Evolutionary conservation across 2,113 vertebrate species (phyloP).

Genomic region (Conger conger): DNA sequence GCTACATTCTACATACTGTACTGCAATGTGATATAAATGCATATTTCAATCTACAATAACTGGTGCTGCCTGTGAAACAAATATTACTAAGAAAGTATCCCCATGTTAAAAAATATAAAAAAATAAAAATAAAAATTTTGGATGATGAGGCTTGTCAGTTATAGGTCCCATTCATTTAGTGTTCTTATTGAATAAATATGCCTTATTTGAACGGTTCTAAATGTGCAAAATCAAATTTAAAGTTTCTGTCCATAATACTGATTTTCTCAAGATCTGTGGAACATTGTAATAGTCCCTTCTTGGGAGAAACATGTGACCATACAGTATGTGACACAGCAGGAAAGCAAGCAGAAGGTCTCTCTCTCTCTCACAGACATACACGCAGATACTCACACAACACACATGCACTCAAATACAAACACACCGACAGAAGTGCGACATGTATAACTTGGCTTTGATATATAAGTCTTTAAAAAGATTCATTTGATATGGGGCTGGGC

Average conservation of each 20-base stretch:
- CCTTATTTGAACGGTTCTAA: slow-evolving; percentile 14
- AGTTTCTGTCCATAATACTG: slow-evolving; percentile 6
- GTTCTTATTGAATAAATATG: slow-evolving; percentile 35
- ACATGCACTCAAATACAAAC: background rate
- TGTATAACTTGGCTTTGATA: background rate
- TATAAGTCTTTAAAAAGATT: background rate
- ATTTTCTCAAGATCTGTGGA: background rate
- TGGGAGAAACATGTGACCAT: background rate
- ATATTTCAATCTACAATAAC: slow-evolving; percentile 69
- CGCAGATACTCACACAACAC: background rate
- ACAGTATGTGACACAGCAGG: background rate
- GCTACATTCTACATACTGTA: slow-evolving; percentile 92
- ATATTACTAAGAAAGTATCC: slow-evolving; percentile 73
- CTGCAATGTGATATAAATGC: slow-evolving; percentile 69
- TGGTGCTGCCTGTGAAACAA: slow-evolving; percentile 86
- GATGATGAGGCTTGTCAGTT: slow-evolving; percentile 66
- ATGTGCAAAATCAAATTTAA: slow-evolving; percentile 6
- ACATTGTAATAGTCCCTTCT: slow-evolving; percentile 10
- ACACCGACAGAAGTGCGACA: background rate
- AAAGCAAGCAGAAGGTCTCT: background rate
- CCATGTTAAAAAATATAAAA: slow-evolving; percentile 50
- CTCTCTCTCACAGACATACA: background rate
- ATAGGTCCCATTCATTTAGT: slow-evolving; percentile 43
- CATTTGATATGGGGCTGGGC: background rate
- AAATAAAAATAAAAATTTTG: slow-evolving; percentile 11